These are phyloP conservation scores for Agriopis marginaria DNA, from an alignment of 2,888 invertebrate species.

Conservation along the genomic window DNA sequence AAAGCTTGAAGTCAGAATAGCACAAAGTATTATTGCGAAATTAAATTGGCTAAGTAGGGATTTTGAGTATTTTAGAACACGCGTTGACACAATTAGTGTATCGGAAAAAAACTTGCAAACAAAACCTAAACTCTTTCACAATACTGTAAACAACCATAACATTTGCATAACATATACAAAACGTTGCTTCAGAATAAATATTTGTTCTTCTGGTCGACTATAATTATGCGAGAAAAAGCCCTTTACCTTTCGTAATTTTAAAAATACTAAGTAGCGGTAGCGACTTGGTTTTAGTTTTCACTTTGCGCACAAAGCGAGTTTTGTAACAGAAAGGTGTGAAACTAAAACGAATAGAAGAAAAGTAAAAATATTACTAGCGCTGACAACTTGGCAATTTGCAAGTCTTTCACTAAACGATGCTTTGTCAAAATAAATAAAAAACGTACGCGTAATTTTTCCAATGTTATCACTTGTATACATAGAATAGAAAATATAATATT, in stretches of 20 bases:
- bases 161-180: not conserved
- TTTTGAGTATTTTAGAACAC: not conserved
- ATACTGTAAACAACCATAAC: constrained; percentile 2
- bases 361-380: not conserved
- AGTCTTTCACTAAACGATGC: not conserved
- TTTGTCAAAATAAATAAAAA: not conserved
- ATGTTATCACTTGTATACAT: too few species aligned
- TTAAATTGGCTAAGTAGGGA: too few species aligned
- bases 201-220: constrained; percentile 6
- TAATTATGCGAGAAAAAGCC: constrained; percentile 21
- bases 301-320: constrained; percentile 13
- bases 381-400: not conserved
- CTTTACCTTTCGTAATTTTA: constrained; percentile 15
- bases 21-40: too few species aligned
- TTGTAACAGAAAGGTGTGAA: constrained; percentile 26
- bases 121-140: constrained; percentile 2
- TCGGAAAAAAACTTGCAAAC: not conserved
- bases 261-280: not conserved
- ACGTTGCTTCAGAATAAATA: constrained; percentile 6
- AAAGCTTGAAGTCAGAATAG: too few species aligned
- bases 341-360: constrained; percentile 11
- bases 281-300: constrained; percentile 13
- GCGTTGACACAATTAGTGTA: not conserved
- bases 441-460: too few species aligned
- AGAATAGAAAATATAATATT: too few species aligned